Evolutionary conservation across 2,888 invertebrate genomes (phyloP), one percentile per base, ranked within the genome.

Genomic region (Brachynemurus nebulosus): DNA sequence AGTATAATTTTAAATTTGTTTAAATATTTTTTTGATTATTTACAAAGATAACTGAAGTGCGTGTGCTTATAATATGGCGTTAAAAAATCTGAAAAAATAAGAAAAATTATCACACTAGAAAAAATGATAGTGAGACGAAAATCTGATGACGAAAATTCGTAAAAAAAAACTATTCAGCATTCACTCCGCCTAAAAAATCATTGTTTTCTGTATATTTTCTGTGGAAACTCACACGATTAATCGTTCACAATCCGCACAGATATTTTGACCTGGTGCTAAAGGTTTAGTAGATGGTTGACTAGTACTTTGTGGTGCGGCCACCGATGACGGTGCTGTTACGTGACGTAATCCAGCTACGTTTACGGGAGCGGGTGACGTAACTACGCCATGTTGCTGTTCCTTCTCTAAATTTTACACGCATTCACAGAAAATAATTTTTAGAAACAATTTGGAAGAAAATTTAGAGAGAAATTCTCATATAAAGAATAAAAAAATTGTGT

Each of bases 181-280:
- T 40, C 40, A 40, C 27, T 12, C 40, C 25, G n/a, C 25, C 11
- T 40, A 17, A 30, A 18, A 40, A 40, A 40, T 4, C 11, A 23
- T 17, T 30, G 25, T 16, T 12, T n/a, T 30, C 30, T 30, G 30
- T 25, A 23, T 14, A 42, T n/a, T n/a, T n/a, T n/a, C n/a, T n/a
- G n/a, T n/a, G 30, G 34, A 42, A 62, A 85, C 92, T 90, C 85
- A 96, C 95, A 91, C 88, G 70, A 96, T 93, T 61, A 93, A 81
- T 61, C 93, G 81, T 67, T 93, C 93, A 74, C 97, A 97, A 63
- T 92, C 92, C 55, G 86, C 86, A 74, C 97, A 97, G 68, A 91
- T 84, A 71, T 90, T 91, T 70, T 90, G 89, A 59, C 86, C 85
- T 55, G 86, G 78, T 55, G 85, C 83, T 56, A 88, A 72, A 60